phyloP scores from a whole-genome alignment of 2,888 invertebrate genomes.

The Drosophila nr. fundita region DNA sequence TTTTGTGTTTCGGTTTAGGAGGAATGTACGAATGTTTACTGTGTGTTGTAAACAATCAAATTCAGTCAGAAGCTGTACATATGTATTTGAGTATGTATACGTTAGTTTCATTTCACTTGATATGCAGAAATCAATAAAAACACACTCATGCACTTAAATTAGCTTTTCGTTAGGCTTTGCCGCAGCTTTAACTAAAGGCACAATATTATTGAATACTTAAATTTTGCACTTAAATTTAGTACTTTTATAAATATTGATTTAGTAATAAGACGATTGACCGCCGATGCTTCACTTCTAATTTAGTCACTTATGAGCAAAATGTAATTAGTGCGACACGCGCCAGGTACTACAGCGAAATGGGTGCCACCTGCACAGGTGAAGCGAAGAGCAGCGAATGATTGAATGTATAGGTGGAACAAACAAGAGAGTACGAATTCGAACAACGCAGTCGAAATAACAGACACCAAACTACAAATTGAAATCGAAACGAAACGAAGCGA shows the following conservation, averaged over 20 bases:
- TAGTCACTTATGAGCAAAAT: conserved; percentile 19
- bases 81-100: conserved; percentile 3
- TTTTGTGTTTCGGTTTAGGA: neutral
- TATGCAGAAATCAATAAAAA: conserved; percentile 28
- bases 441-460: conserved; percentile 43
- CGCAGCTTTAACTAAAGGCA: neutral
- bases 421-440: conserved; percentile 49
- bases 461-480: conserved; percentile 49
- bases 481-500: conserved; percentile 55
- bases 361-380: conserved; percentile 83
- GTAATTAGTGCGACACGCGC: conserved; percentile 62
- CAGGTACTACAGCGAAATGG: conserved; percentile 51
- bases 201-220: neutral
- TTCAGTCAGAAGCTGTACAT: conserved; percentile 31
- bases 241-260: conserved; percentile 30
- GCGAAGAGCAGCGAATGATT: conserved; percentile 84
- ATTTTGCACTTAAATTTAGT: neutral
- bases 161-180: neutral
- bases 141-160: conserved; percentile 52
- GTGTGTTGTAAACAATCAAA: conserved; percentile 40
- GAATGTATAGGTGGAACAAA: conserved; percentile 63
- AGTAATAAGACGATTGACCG: conserved; percentile 15
- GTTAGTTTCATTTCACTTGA: conserved; percentile 39
- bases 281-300: conserved; percentile 12
- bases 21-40: conserved; percentile 41